Evolutionary conservation across 2,113 vertebrate species (phyloP).

Genomic region (Colius striatus): DNA sequence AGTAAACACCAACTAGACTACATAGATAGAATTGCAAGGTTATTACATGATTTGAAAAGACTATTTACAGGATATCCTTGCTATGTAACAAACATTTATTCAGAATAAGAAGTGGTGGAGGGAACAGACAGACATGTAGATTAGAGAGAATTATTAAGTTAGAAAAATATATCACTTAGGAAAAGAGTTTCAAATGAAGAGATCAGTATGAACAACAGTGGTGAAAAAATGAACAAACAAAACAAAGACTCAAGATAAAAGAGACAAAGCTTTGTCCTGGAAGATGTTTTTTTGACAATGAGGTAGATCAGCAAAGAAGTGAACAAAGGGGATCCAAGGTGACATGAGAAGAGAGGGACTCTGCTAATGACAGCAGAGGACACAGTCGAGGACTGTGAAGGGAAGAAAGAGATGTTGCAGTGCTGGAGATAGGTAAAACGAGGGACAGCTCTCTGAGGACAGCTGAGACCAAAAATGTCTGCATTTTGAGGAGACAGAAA

Average conservation of each 20-base stretch:
- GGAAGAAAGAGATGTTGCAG: neutral
- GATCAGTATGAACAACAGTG: neutral
- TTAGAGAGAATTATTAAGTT: neutral
- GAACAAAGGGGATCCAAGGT: neutral
- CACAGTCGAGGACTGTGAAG: neutral
- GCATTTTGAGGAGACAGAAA: neutral
- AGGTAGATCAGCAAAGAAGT: neutral
- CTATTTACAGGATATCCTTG: neutral
- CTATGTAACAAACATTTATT: neutral
- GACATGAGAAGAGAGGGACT: neutral
- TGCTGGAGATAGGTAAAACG: neutral
- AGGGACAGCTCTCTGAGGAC: neutral
- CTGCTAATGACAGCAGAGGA: neutral
- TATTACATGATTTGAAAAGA: neutral
- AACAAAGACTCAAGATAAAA: neutral
- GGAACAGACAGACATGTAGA: neutral
- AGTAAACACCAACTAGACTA: neutral
- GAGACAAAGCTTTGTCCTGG: neutral
- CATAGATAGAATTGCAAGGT: neutral
- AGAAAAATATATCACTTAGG: neutral
- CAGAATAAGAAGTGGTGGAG: neutral
- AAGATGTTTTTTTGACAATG: neutral
- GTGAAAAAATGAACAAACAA: neutral
- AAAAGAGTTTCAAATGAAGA: neutral
- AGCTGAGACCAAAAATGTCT: neutral